These are phyloP conservation scores for Geophilus truncorum DNA, from an alignment of 2,888 invertebrate genomes.

Conservation along the genomic window DNA sequence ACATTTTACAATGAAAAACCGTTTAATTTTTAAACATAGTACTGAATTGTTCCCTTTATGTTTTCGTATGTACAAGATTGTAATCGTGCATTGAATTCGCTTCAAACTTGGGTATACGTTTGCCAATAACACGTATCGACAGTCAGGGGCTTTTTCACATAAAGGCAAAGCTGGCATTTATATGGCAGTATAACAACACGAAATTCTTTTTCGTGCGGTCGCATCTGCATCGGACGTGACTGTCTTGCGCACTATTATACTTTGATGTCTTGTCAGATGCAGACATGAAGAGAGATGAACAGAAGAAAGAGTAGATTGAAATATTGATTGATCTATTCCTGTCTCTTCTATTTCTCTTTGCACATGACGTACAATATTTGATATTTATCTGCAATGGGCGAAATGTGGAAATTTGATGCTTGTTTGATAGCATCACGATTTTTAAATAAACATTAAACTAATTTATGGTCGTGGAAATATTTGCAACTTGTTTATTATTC, in stretches of 20 bases:
- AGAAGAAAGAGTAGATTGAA: neutral
- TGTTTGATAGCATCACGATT: neutral
- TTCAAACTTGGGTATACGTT: neutral
- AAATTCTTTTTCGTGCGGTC: neutral
- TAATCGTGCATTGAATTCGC: neutral
- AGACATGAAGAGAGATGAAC: neutral
- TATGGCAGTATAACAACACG: slow-evolving; percentile 3
- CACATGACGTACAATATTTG: neutral
- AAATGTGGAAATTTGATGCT: neutral
- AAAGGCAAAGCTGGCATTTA: slow-evolving; percentile 15
- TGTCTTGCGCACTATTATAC: neutral
- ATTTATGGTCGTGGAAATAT: neutral
- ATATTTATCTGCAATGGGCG: neutral
- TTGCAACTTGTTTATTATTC: neutral
- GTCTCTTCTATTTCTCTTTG: neutral
- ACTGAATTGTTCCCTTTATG: neutral
- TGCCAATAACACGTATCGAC: slow-evolving; percentile 16
- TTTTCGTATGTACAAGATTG: neutral
- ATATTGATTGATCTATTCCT: slow-evolving; percentile 6
- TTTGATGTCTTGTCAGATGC: slow-evolving; percentile 20
- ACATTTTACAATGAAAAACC: too few species aligned
- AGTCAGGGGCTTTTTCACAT: neutral
- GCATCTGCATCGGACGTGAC: slow-evolving; percentile 6
- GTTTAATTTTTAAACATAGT: neutral
- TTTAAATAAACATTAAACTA: neutral